Evolutionary conservation across 2,888 invertebrate genomes (phyloP), one percentile per base, ranked within the genome.

Genomic region (Drosophila meridiana): DNA sequence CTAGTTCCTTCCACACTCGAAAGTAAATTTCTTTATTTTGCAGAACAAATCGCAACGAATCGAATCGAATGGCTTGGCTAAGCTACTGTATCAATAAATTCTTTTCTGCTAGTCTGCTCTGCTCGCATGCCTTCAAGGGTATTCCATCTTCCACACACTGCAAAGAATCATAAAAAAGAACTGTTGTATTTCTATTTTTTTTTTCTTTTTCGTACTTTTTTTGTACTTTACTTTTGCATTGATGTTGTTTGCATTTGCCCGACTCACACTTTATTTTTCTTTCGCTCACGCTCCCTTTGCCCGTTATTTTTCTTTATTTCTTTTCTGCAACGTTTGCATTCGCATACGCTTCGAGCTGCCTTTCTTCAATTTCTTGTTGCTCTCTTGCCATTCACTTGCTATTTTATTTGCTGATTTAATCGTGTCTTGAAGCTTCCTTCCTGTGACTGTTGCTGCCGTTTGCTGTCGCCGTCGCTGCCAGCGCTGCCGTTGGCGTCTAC

Each of bases 391-490:
- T 77, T 74, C 75, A 75, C 65, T 89, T 85, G 85, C 90, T 90
- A 77, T 85, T 85, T 85, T 85, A 89, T 85, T 87, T 86, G 90
- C 89, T 81, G 87, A 87, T 87, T 87, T 87, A 90, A 87, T 87
- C 87, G 90, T 75, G 84, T 89, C 90, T 86, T 86, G 86, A 83
- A 83, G 90, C 90, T 87, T 87, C 87, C 87, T 87, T 87, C 87
- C 87, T 90, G 90, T 67, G 81, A 83, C 81, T 78, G 81, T 80
- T 80, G 89, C 80, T 76, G 80, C 71, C 55, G 60, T 30, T 45
- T 2, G 63, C 52, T 34, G 67, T n/a, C 9, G 30, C 28, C 55
- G 42, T 56, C 59, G 60, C 43, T 28, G 58, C 14, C 58, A 9
- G 13, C 50, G 58, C 5, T 8, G 14, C 14, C 40, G 59, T n/a